Conservation (phyloP, 2,797 vertebrate genomes). For the Gorsachius magnificus region DNA sequence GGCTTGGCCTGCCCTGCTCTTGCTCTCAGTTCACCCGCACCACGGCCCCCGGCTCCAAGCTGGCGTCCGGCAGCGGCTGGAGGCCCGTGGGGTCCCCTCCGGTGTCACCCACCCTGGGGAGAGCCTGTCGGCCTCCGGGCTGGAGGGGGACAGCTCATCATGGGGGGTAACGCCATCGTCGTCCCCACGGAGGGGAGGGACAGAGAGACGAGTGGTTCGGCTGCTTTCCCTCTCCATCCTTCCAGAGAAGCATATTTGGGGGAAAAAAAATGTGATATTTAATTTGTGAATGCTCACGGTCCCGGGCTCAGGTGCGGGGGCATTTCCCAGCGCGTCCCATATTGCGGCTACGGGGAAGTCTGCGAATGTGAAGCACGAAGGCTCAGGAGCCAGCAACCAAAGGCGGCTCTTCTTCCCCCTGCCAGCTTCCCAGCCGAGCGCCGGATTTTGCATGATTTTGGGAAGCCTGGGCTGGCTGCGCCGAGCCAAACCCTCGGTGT, state of each 20-base stretch:
- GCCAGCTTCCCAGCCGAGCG: rapidly evolving
- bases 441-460: not conserved
- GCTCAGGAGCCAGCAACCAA: not conserved
- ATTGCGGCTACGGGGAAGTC: not conserved
- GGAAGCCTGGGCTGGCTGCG: not conserved
- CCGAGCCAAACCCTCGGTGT: not conserved
- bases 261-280: not conserved
- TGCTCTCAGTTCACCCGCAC: rapidly evolving
- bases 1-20: not conserved
- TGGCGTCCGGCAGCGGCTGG: not conserved
- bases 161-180: rapidly evolving
- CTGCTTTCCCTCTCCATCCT: not conserved
- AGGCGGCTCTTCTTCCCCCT: not conserved
- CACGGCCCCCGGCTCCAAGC: not conserved
- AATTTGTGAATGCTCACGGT: too few species aligned
- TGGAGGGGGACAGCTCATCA: not conserved
- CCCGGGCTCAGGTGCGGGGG: not conserved
- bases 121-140: not conserved
- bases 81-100: not conserved
- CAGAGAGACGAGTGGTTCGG: rapidly evolving
- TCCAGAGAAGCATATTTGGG: not conserved
- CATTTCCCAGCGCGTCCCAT: rapidly evolving
- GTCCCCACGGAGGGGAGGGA: not conserved
- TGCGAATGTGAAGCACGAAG: not conserved
- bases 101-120: not conserved